Conservation (phyloP, 2,797 vertebrate genomes). For the Notamacropus eugenii region DNA sequence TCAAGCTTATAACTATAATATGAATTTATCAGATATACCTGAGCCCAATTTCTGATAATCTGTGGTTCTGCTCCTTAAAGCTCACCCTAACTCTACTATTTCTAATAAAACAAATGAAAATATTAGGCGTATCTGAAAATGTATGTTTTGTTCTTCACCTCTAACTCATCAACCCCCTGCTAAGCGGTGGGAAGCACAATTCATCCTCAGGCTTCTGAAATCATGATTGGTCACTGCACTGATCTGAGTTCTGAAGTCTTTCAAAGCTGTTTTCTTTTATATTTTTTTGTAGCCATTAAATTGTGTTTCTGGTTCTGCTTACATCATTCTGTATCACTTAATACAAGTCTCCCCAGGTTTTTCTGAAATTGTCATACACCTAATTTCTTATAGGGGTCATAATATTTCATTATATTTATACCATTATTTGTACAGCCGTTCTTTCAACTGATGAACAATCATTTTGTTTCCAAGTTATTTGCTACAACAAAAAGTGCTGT, state of each 20-base stretch:
- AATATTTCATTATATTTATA: background rate
- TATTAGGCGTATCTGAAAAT: background rate
- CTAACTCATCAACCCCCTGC: background rate
- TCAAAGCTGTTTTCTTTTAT: background rate
- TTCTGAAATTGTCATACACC: background rate
- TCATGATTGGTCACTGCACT: background rate
- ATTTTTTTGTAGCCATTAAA: background rate
- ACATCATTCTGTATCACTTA: background rate
- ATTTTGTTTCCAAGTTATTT: background rate
- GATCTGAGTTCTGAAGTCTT: background rate
- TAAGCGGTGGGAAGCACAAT: background rate
- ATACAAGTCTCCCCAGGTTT: background rate
- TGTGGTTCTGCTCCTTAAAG: background rate
- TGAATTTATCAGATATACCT: constrained; percentile 4
- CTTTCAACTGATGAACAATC: background rate
- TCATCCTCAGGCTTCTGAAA: background rate
- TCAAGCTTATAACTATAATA: background rate
- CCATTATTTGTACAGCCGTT: background rate
- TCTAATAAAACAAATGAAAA: background rate
- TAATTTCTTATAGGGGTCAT: background rate
- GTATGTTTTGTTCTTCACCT: background rate
- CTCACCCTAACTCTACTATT: background rate
- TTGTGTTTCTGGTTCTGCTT: background rate
- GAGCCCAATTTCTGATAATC: background rate
- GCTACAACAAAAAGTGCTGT: background rate